Conservation (phyloP, 2,797 vertebrate species). For the Percopsis omiscomaycus region DNA sequence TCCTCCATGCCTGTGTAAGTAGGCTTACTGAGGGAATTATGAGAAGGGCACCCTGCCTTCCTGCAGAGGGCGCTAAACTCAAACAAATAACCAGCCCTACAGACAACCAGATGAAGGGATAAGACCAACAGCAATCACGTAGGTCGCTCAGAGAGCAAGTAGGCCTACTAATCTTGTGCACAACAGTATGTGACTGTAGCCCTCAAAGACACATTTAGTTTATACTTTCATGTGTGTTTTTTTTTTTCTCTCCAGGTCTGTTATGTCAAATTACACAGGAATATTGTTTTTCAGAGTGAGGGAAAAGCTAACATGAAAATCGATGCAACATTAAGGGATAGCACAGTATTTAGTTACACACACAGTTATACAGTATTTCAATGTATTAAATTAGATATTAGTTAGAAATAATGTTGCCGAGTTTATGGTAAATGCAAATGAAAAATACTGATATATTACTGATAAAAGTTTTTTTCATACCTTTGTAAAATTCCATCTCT, state of each 20-base stretch:
- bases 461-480: constrained; percentile 5
- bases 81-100: constrained; percentile 71
- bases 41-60: constrained; percentile 67
- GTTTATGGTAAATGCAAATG: neutral
- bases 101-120: constrained; percentile 12
- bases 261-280: constrained; percentile 70
- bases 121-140: constrained; percentile 39
- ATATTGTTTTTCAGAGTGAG: constrained; percentile 46
- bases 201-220: constrained; percentile 65
- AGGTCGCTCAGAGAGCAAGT: constrained; percentile 48
- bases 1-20: constrained; percentile 38
- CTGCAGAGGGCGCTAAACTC: constrained; percentile 85
- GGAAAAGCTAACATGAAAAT: constrained; percentile 51
- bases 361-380: no score
- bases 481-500: constrained; percentile 60
- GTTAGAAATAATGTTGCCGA: no score
- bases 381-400: no score
- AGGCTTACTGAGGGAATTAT: constrained; percentile 48
- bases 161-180: constrained; percentile 36
- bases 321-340: constrained; percentile 49
- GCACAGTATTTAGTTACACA: constrained; percentile 18
- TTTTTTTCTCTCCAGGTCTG: constrained; percentile 10
- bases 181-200: constrained; percentile 48
- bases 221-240: constrained; percentile 62
- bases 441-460: neutral